Evolutionary conservation across 2,888 invertebrate genomes (phyloP).

Genomic region (Palloptera scutellata): DNA sequence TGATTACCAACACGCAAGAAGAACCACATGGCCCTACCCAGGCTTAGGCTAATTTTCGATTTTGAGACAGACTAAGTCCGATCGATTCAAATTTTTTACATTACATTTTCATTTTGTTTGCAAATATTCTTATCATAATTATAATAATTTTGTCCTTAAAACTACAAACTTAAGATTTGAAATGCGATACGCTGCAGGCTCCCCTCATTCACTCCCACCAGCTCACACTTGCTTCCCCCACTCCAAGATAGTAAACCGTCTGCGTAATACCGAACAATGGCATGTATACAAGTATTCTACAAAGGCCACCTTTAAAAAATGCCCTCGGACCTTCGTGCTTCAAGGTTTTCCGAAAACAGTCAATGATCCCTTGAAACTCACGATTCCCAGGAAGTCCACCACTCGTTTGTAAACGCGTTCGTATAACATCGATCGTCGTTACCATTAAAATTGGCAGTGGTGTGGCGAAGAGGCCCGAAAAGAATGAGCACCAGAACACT

Average conservation of each 20-base stretch:
- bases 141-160: too few species aligned
- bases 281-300: constrained; percentile 95
- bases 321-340: constrained; percentile 87
- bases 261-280: constrained; percentile 98
- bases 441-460: constrained; percentile 86
- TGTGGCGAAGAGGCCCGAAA: constrained; percentile 90
- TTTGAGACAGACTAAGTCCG: too few species aligned
- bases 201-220: too few species aligned
- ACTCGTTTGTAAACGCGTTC: constrained; percentile 93
- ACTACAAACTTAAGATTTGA: too few species aligned
- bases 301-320: constrained; percentile 96
- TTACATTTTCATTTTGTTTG: too few species aligned
- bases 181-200: too few species aligned
- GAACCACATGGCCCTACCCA: too few species aligned
- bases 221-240: constrained; percentile 72
- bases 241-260: constrained; percentile 93
- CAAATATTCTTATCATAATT: too few species aligned
- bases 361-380: constrained; percentile 82
- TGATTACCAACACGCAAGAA: too few species aligned
- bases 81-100: too few species aligned
- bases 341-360: constrained; percentile 84
- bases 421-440: constrained; percentile 97
- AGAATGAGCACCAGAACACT: constrained; percentile 93
- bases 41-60: too few species aligned
- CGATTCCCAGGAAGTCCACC: constrained; percentile 82